Evolutionary conservation across 2,113 vertebrate species (phyloP), one percentile per base, ranked within the genome.

Genomic region (Seriola quinqueradiata): DNA sequence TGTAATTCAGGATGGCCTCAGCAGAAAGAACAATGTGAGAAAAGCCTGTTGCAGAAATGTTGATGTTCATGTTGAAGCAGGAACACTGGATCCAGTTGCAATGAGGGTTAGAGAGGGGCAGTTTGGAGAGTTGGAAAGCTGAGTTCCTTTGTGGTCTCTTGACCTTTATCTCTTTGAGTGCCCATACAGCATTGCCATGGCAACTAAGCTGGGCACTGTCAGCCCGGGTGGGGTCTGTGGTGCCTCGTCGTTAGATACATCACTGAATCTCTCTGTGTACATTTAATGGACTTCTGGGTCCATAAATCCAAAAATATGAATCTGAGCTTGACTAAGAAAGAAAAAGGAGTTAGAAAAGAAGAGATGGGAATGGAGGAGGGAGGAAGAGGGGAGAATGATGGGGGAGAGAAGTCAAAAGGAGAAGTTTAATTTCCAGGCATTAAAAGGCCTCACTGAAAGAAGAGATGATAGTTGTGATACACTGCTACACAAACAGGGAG

Each of bases 111-210:
- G 7, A 64, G 55, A 70, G 70, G 61, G 48, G 9, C 64, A 74
- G 48, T 67, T 58, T 75, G 34, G 60, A 77, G 75, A 81, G 77
- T 72, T 73, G 54, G 65, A 58, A 76, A 79, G 60, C 71, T 65
- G 25, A 74, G 83, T 58, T 82, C 77, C 75, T 79, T 71, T 81
- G 83, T 81, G 75, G 73, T 81, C 66, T 75, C 84, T 87, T 92
- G 92, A 93, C 92, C 92, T 94, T 94, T 90, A 89, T 86, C 88
- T 89, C 54, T 70, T 75, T 64, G 36, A 79, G 60, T 74, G n/a
- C 66, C 57, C 25, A 5, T 55, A 40, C 70, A 57, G 54, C 38
- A 74, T 93, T 64, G 77, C 84, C 89, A 92, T 91, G 87, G 90
- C 89, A 94, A 93, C 92, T 36, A 6, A 42, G 44, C 23, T 32